phyloP scores from a whole-genome alignment of 1,140 invertebrate species.

The Drosophila ercepeae region DNA sequence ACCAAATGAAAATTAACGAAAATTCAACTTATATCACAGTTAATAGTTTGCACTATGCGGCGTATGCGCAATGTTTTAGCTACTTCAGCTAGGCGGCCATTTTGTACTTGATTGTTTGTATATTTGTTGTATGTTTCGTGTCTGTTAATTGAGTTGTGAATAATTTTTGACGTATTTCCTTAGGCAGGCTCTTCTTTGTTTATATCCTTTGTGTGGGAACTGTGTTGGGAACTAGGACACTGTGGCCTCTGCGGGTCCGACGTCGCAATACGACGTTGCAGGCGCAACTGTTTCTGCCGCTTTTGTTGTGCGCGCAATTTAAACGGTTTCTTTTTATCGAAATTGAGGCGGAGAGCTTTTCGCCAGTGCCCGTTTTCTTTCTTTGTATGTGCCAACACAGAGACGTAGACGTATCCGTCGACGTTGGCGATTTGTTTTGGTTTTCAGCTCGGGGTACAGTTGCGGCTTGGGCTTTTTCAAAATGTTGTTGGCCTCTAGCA shows the following conservation, averaged over 20 bases:
- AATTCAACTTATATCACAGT: conserved; percentile 71
- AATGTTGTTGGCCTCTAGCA: conserved; percentile 74
- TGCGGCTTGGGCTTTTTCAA: conserved; percentile 70
- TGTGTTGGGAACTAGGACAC: conserved; percentile 39
- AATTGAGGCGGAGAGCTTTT: conserved; percentile 60
- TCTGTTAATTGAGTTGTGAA: background rate
- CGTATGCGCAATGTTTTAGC: conserved; percentile 57
- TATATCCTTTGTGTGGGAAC: conserved; percentile 26
- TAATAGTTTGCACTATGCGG: conserved; percentile 60
- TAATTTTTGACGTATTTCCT: conserved; percentile 11
- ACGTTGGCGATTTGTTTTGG: conserved; percentile 71
- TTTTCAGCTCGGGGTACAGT: conserved; percentile 72
- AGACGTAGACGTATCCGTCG: conserved; percentile 35
- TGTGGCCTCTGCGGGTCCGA: conserved; percentile 44
- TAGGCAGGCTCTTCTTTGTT: conserved; percentile 3
- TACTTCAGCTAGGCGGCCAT: conserved; percentile 55
- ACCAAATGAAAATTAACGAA: conserved; percentile 27
- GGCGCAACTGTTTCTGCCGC: conserved; percentile 68
- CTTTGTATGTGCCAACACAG: conserved; percentile 31
- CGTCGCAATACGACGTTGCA: conserved; percentile 71
- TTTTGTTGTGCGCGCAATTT: conserved; percentile 80
- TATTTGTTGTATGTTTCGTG: conserved; percentile 9
- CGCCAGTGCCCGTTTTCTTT: conserved; percentile 53
- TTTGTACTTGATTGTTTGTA: conserved; percentile 44
- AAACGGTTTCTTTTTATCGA: conserved; percentile 81